Percentiles rank a stretch among this genome's conserved stretches.
These are phyloP conservation scores for Cheilosia urbana DNA, from an alignment of 2,888 invertebrate genomes.

Conservation along the genomic window DNA sequence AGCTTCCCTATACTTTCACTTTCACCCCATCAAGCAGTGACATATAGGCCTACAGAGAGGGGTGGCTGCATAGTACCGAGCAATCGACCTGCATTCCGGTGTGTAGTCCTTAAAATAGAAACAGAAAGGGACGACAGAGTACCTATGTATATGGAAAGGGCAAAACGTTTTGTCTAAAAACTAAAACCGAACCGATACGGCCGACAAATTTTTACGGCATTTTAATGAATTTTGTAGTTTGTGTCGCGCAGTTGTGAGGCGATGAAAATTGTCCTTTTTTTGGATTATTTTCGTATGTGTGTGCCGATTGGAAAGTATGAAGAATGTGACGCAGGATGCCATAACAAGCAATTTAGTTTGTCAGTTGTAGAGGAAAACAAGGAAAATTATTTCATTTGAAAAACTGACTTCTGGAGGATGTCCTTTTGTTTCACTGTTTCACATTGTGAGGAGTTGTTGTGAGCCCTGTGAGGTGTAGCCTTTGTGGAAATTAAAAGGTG, in stretches of 20 bases:
- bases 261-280: constrained; percentile 70
- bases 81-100: constrained; percentile 64
- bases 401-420: constrained; percentile 43
- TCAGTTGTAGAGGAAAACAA: constrained; percentile 66
- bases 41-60: constrained; percentile 49
- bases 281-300: constrained; percentile 14
- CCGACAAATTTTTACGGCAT: constrained; percentile 77
- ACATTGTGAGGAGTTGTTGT: constrained; percentile 6
- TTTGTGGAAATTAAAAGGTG: constrained; percentile 1
- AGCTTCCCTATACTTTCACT: constrained; percentile 73
- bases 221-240: constrained; percentile 77
- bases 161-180: constrained; percentile 52
- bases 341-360: constrained; percentile 77
- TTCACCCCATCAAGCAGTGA: constrained; percentile 53
- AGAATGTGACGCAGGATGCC: constrained; percentile 77
- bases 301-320: constrained; percentile 65
- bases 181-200: constrained; percentile 62
- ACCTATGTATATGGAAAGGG: neutral
- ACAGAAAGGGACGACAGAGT: constrained; percentile 30
- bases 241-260: constrained; percentile 54
- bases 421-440: constrained; percentile 46
- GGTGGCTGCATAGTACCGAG: constrained; percentile 41
- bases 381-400: constrained; percentile 17
- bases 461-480: constrained; percentile 12
- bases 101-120: constrained; percentile 66